Base-by-base conservation (phyloP, 2,888 invertebrate genomes). In the Hetaerina titia region DNA sequence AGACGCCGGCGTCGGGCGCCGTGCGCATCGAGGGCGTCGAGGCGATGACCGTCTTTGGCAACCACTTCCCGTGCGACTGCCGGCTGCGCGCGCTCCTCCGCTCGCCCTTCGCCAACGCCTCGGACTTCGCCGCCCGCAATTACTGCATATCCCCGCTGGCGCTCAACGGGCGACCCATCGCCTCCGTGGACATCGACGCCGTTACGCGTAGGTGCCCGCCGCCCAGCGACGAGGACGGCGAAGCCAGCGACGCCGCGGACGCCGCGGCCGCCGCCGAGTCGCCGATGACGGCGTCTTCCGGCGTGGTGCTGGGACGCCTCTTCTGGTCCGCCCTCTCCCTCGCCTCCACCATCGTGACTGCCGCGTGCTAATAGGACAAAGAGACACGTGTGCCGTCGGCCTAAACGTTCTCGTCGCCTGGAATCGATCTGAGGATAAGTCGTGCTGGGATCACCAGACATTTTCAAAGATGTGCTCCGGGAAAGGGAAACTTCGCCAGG, bases 31-130 rank as follows among this genome's bases (percentile, higher is more conserved):
- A 98, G 95, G 97, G 97, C n/a, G 98, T 98, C 94, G 98, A 98
- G 95, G 97, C 97, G 96, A 97, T 98, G 95, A 97, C 98, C 96
- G 98, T 98, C 96, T 97, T 98, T 95, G 98, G 98, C 94, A 99
- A 99, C 96, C 98, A 98, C 96, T 98, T 99, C 96, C 98, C 98
- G 4, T 99, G 99, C 96, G 98, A 98, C 96, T 99, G 99, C 96
- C 98, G 98, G 96, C 97, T 98, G 94, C 98, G 98, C 96, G 98
- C 98, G 95, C 97, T 99, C 64, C 97, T 98, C 95, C 98, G 98
- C 95, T 98, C 98, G 95, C 98, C 98, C 74, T 97, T 98, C 95
- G 98, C 98, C 56, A 97, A 98, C 96, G 94, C 95, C 0, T 95
- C 96, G 4, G 98, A 98, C 95, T 98, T 98, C 96, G 97, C 98